These are phyloP conservation scores for Epinephelus fuscoguttatus DNA, from an alignment of 2,113 vertebrate species.

Conservation along the genomic window DNA sequence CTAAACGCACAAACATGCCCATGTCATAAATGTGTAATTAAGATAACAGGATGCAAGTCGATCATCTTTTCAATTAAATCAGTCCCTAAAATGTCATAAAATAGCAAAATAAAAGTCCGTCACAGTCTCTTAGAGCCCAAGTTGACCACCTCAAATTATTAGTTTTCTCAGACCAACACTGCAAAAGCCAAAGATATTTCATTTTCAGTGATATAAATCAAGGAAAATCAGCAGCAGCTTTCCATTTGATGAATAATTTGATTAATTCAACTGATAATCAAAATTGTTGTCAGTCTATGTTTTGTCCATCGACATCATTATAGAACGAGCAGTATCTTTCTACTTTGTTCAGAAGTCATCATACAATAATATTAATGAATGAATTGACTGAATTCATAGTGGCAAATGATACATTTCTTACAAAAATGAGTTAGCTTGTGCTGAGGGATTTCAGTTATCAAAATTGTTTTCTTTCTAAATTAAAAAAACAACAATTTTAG, in stretches of 20 bases:
- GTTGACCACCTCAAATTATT: not conserved
- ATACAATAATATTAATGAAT: not conserved
- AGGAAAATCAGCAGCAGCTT: not conserved
- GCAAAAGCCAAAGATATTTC: not conserved
- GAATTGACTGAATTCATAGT: not conserved
- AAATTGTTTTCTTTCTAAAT: not conserved
- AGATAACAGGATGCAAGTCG: too few species aligned
- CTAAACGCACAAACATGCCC: too few species aligned
- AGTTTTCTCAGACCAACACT: not conserved
- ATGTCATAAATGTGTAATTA: too few species aligned
- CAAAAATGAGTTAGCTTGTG: not conserved
- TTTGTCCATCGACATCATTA: not conserved
- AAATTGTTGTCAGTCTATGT: not conserved
- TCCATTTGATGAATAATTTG: not conserved
- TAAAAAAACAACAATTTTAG: not conserved
- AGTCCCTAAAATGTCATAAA: too few species aligned
- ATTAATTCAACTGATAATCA: not conserved
- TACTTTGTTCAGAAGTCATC: not conserved
- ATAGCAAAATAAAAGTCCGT: not conserved
- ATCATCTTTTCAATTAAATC: too few species aligned
- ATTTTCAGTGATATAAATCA: not conserved
- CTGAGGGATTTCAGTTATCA: not conserved
- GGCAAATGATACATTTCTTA: not conserved
- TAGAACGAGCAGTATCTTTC: not conserved
- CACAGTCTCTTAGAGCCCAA: not conserved